These are phyloP conservation scores for Pinctada fucata DNA, from an alignment of 2,888 invertebrate genomes.

Conservation along the genomic window DNA sequence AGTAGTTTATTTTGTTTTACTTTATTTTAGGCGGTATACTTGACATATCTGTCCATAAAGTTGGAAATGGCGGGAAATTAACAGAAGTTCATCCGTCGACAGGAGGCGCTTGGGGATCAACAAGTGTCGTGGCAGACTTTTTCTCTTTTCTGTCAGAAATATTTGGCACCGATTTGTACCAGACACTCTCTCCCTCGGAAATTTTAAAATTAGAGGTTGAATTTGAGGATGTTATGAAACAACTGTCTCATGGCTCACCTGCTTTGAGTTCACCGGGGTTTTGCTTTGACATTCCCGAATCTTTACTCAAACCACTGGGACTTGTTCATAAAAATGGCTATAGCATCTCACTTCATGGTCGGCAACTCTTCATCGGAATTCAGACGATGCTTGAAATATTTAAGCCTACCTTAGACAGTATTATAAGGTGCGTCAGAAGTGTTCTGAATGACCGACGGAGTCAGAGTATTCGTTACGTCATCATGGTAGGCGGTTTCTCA, in stretches of 20 bases:
- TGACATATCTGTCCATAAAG: neutral
- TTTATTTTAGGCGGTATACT: neutral
- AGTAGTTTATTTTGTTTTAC: neutral
- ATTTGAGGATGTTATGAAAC: neutral
- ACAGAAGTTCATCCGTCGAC: neutral
- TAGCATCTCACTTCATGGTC: neutral
- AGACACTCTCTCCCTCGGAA: neutral
- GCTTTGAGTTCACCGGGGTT: neutral
- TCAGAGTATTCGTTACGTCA: conserved; percentile 5
- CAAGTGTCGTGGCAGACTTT: neutral
- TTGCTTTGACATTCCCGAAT: neutral
- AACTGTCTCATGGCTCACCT: neutral
- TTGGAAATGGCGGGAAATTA: neutral
- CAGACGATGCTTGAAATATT: conserved; percentile 7
- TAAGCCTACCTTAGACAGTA: conserved; percentile 23
- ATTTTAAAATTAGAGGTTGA: neutral
- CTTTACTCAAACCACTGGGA: neutral
- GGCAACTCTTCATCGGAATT: neutral
- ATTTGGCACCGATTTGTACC: neutral
- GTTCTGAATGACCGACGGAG: conserved; percentile 8
- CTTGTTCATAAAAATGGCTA: neutral
- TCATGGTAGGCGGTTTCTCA: conserved; percentile 26
- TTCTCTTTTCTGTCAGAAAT: neutral
- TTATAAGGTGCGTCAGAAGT: neutral
- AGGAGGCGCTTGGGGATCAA: neutral